Evolutionary conservation across 2,888 invertebrate genomes (phyloP).

Genomic region (Plagodis pulveraria): DNA sequence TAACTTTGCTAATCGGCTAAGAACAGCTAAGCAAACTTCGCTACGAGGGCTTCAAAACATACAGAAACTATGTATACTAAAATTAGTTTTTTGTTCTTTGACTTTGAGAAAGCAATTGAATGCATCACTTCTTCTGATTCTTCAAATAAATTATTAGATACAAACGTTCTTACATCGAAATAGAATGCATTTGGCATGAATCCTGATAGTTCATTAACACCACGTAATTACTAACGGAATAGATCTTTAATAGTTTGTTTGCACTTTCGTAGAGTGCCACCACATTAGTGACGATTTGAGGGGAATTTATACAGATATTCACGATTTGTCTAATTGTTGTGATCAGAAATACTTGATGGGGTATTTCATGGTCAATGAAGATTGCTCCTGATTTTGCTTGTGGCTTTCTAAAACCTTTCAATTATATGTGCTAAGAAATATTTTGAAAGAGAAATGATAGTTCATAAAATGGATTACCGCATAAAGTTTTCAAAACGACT

Average conservation of each 20-base stretch:
- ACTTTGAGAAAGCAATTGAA: too few species aligned
- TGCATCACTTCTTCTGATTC: too few species aligned
- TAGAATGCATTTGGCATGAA: slow-evolving; percentile 21
- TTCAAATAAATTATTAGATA: not conserved
- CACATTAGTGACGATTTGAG: slow-evolving; percentile 8
- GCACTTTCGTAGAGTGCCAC: slow-evolving; percentile 10
- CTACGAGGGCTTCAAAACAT: too few species aligned
- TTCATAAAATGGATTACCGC: too few species aligned
- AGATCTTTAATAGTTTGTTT: slow-evolving; percentile 10
- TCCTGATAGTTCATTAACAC: slow-evolving; percentile 5
- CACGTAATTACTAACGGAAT: slow-evolving; percentile 10
- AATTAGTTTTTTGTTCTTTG: too few species aligned
- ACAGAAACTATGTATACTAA: too few species aligned
- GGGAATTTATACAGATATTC: slow-evolving; percentile 2
- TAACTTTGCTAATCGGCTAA: too few species aligned
- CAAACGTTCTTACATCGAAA: slow-evolving; percentile 1
- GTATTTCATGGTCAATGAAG: slow-evolving; percentile 5
- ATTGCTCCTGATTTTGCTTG: slow-evolving; percentile 14
- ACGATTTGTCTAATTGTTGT: slow-evolving; percentile 18
- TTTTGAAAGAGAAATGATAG: not conserved
- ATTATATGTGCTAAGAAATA: not conserved
- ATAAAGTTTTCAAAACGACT: too few species aligned
- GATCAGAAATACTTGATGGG: slow-evolving; percentile 10
- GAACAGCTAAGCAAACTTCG: too few species aligned
- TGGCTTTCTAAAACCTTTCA: slow-evolving; percentile 25